Evolutionary conservation across 2,797 vertebrate genomes (phyloP).

Genomic region (Danio albolineatus): DNA sequence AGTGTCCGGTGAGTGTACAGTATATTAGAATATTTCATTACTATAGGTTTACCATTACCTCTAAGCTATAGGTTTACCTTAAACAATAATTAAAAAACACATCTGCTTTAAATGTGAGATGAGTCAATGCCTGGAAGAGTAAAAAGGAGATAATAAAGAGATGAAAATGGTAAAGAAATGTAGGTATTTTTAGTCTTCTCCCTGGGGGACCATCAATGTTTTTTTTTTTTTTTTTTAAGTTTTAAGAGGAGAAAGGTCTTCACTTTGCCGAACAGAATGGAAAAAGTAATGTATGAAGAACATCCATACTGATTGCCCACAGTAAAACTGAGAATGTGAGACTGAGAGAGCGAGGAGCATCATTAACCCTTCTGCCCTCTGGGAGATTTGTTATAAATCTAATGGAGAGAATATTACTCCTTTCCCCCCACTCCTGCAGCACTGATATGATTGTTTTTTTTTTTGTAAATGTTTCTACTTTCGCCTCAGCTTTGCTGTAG

Average conservation of each 20-base stretch:
- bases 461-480: slow-evolving; percentile 16
- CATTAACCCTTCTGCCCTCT: slow-evolving; percentile 28
- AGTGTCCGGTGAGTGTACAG: too few species aligned
- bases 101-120: neutral
- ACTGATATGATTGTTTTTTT: slow-evolving; percentile 31
- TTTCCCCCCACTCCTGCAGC: neutral
- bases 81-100: neutral
- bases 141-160: neutral
- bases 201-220: neutral
- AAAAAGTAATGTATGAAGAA: slow-evolving; percentile 16
- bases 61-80: neutral
- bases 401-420: slow-evolving; percentile 26
- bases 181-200: neutral
- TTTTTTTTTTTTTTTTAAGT: slow-evolving; percentile 9
- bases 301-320: slow-evolving; percentile 12
- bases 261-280: slow-evolving; percentile 11
- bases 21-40: too few species aligned
- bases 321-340: slow-evolving; percentile 28
- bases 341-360: slow-evolving; percentile 6
- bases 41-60: too few species aligned
- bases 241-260: neutral
- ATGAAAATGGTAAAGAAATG: neutral
- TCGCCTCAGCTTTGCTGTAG: neutral
- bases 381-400: slow-evolving; percentile 38
- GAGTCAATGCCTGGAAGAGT: neutral